These are phyloP conservation scores for Acanthaster planci DNA, from an alignment of 35 echinoderm and acorn worm genomes.

Conservation along the genomic window DNA sequence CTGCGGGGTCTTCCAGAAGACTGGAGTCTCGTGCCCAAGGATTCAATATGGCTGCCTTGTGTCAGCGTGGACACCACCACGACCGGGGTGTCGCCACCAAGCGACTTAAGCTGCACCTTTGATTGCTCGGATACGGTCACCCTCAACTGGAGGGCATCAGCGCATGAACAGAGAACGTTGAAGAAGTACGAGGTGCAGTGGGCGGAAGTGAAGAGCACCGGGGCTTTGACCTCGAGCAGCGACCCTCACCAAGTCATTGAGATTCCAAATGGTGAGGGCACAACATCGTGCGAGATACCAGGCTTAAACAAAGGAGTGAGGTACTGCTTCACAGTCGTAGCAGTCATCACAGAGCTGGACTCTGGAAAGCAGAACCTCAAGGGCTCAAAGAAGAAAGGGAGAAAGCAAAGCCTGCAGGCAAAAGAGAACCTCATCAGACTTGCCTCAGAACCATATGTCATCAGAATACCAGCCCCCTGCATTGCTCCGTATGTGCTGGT, in stretches of 20 bases:
- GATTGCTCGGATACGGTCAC: conserved; percentile 11
- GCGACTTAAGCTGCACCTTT: conserved; percentile 21
- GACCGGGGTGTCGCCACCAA: conserved; percentile 40
- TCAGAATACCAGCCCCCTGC: conserved; percentile 38
- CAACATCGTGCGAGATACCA: conserved; percentile 1
- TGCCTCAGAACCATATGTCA: conserved; percentile 29
- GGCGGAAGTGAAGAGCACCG: conserved; percentile 29
- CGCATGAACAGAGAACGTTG: background rate
- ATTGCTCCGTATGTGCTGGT: conserved; percentile 36
- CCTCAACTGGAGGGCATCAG: conserved; percentile 49
- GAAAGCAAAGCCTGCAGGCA: background rate
- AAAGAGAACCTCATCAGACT: conserved; percentile 33
- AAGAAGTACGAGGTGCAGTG: conserved; percentile 41
- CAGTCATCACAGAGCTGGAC: conserved; percentile 34
- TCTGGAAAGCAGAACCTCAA: background rate
- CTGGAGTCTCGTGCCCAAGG: conserved; percentile 29
- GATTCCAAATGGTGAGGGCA: background rate
- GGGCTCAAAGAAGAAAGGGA: conserved; percentile 12
- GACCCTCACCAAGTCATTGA: conserved; percentile 24
- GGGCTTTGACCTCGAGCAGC: background rate
- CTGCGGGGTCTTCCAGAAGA: conserved; percentile 31
- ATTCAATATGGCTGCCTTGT: conserved; percentile 46
- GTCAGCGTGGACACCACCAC: conserved; percentile 46
- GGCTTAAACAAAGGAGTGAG: conserved; percentile 24
- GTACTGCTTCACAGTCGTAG: conserved; percentile 45